A percentile compares a stretch with the other conserved stretches of the same genome.
Conservation (phyloP, 2,113 vertebrate genomes). For the Paradoxurus hermaphroditus region DNA sequence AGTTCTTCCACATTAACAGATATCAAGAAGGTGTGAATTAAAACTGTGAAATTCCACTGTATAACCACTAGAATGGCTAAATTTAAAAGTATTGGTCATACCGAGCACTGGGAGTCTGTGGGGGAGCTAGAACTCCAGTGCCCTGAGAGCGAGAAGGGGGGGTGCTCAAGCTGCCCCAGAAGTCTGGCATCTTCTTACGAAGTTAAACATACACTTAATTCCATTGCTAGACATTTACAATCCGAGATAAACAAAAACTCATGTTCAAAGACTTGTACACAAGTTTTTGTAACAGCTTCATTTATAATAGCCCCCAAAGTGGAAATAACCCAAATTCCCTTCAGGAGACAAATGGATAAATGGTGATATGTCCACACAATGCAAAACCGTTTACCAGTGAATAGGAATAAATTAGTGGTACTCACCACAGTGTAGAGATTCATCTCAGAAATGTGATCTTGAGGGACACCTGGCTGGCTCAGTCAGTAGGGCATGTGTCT, state of each 20-base stretch:
- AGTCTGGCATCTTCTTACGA: background rate
- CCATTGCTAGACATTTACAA: background rate
- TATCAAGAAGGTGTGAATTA: conserved; percentile 16
- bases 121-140: background rate
- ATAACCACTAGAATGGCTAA: background rate
- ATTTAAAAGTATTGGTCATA: background rate
- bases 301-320: background rate
- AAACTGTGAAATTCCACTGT: background rate
- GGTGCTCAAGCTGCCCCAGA: background rate
- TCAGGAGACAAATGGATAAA: background rate
- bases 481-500: too few relatives aligned
- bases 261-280: background rate
- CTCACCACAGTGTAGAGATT: background rate
- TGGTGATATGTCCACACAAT: background rate
- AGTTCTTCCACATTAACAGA: background rate
- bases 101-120: background rate
- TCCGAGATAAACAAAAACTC: background rate
- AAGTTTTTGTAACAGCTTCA: background rate
- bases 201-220: background rate
- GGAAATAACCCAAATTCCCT: background rate
- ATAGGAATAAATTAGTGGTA: background rate
- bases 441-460: background rate
- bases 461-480: too few relatives aligned
- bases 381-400: background rate
- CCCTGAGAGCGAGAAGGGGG: background rate